Conservation (phyloP, 2,113 vertebrate species). For the Cnemophilus loriae region DNA sequence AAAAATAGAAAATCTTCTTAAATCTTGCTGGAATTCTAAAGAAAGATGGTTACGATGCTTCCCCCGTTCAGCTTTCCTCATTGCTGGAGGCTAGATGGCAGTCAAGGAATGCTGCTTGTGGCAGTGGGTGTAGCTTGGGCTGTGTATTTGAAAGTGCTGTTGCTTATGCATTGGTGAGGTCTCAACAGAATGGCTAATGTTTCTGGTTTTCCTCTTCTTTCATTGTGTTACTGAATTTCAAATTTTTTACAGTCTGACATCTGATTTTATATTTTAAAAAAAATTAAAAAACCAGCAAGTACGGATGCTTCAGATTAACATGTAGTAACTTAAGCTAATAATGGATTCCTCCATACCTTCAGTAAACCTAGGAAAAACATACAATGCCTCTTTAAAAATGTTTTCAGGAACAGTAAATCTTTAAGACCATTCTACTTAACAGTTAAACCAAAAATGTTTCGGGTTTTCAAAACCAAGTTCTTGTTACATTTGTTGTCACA, state of each 20-base stretch:
- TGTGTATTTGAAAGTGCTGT: not conserved
- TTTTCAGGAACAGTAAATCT: not conserved
- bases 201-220: not conserved
- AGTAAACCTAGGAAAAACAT: not conserved
- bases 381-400: not conserved
- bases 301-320: not conserved
- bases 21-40: not conserved
- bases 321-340: not conserved
- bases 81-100: conserved; percentile 28
- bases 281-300: not conserved
- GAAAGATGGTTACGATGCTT: not conserved
- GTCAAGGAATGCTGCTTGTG: not conserved
- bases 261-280: not conserved
- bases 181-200: not conserved
- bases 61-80: accelerated
- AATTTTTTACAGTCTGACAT: not conserved
- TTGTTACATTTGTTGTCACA: not conserved
- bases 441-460: not conserved
- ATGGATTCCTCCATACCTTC: not conserved
- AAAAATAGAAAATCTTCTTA: not conserved
- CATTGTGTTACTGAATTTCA: not conserved
- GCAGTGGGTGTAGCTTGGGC: not conserved
- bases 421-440: accelerated
- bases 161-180: not conserved
- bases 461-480: not conserved